Evolutionary conservation across 2,888 invertebrate species (phyloP).

Genomic region (Latheticus oryzae): DNA sequence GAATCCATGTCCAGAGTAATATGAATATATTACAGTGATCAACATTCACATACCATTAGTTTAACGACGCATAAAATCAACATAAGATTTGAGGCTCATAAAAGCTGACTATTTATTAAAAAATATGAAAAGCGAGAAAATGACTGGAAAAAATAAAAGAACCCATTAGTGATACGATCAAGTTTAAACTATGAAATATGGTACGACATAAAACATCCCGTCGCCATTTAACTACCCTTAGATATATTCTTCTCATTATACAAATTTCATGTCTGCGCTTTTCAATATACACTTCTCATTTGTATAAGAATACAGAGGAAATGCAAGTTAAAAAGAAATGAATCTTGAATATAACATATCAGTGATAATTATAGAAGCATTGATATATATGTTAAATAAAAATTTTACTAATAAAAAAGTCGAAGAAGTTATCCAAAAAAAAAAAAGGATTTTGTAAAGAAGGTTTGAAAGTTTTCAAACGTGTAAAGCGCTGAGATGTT

Average conservation of each 20-base stretch:
- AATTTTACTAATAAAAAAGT: background rate
- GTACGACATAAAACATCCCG: slow-evolving; percentile 47
- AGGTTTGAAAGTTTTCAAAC: slow-evolving; percentile 19
- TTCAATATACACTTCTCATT: slow-evolving; percentile 44
- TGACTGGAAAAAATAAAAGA: slow-evolving; percentile 44
- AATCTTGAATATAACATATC: slow-evolving; percentile 43
- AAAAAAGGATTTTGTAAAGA: too few relatives aligned
- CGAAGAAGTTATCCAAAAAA: slow-evolving; percentile 16
- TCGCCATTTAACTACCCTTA: slow-evolving; percentile 33
- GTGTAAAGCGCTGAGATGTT: slow-evolving; percentile 24
- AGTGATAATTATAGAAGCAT: slow-evolving; percentile 6
- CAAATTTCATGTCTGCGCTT: slow-evolving; percentile 50
- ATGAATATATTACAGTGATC: slow-evolving; percentile 35
- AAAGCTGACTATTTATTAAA: slow-evolving; percentile 37
- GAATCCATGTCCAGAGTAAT: too few relatives aligned
- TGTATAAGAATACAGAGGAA: slow-evolving; percentile 51
- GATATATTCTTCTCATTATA: slow-evolving; percentile 46
- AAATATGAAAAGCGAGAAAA: slow-evolving; percentile 31
- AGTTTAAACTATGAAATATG: slow-evolving; percentile 52
- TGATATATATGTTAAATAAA: background rate
- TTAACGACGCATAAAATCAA: slow-evolving; percentile 43
- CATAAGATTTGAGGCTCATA: slow-evolving; percentile 35
- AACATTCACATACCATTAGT: slow-evolving; percentile 43
- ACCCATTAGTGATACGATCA: slow-evolving; percentile 48
- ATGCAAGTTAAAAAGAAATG: slow-evolving; percentile 49